Evolutionary conservation across 2,888 invertebrate genomes (phyloP), one percentile per base, ranked within the genome.

Genomic region (Caenorhabditis sulstoni): DNA sequence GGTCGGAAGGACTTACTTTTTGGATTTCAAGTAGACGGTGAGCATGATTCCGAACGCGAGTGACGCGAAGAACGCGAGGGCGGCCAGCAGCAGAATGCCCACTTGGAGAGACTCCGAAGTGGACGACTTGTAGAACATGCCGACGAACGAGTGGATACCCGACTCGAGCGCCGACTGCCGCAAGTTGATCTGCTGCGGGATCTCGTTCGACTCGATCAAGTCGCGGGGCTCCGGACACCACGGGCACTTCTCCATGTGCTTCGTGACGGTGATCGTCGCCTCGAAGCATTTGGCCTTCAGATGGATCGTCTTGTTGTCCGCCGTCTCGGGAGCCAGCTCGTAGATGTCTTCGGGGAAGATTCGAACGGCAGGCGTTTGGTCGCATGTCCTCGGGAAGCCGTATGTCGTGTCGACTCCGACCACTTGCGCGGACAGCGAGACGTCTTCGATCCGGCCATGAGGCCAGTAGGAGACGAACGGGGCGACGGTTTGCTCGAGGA

Each of bases 271-370:
- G 47, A 88, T 73, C 1, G 84, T 86, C 16, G 87, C 87, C 41
- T 88, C 87, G 79, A 88, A 88, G 70, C 88, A 88, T 35, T 84
- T 85, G 9, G 86, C 88, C 22, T 83, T 83, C 58, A 88, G 20
- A 29, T 68, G 65, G 35, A 81, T 70, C 35, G 67, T 78, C n/a
- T 67, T 66, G 45, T 76, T 76, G 3, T 64, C 66, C 16, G 62
- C 29, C 9, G 49, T 11, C 3, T 68, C 59, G 3, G 58, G 49
- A 0, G 52, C 22, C 61, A 67, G 5, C 8, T 64, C 62, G 20
- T 73, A 64, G 16, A 59, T 20, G 39, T 79, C 78, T 9, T 52
- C 61, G 1, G 61, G 57, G 47, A 79, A 79, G 35, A 75, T 57
- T 9, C 85, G 79, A n/a, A 79, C 71, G 8, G 85, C 67, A 14